Percentiles rank a stretch among this genome's conserved stretches.
phyloP scores from a whole-genome alignment of 1,140 invertebrate species.

The Pseudomyrmex sp. region DNA sequence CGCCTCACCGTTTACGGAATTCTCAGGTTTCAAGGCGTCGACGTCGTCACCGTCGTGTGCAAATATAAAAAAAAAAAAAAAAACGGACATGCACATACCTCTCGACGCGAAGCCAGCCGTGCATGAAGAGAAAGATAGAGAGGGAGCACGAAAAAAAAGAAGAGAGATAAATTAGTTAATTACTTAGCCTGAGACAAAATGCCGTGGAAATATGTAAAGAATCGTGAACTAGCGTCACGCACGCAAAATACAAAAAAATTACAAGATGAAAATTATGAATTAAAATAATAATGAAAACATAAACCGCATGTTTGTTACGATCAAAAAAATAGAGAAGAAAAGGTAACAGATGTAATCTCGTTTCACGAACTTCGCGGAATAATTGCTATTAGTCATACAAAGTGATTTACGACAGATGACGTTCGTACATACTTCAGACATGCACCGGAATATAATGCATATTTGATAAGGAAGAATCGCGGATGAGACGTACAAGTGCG shows the following conservation, averaged over 20 bases:
- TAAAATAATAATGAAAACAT: neutral
- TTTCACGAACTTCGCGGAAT: conserved; percentile 5
- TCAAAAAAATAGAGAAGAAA: neutral
- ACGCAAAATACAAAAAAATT: no score
- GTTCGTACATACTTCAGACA: neutral
- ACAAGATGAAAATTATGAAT: no score
- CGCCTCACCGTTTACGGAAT: conserved; percentile 58
- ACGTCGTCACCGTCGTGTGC: conserved; percentile 25
- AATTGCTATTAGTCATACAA: neutral
- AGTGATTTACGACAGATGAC: conserved; percentile 12
- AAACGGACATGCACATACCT: conserved; percentile 40
- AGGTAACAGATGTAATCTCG: neutral
- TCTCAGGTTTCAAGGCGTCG: conserved; percentile 31
- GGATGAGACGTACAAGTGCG: neutral
- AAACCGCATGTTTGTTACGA: neutral
- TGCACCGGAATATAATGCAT: neutral
- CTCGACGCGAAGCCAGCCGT: conserved; percentile 37
- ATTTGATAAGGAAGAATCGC: neutral
- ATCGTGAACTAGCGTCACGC: no score
- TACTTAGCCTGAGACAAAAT: neutral
- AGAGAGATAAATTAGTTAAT: conserved; percentile 27
- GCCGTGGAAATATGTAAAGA: neutral
- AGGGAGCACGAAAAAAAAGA: neutral
- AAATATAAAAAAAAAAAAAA: conserved; percentile 30
- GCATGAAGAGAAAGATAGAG: conserved; percentile 41